Evolutionary conservation across 64 coral and sea anemone species (phyloP), one percentile per base, ranked within the genome.

Genomic region (Platygyra sinensis): DNA sequence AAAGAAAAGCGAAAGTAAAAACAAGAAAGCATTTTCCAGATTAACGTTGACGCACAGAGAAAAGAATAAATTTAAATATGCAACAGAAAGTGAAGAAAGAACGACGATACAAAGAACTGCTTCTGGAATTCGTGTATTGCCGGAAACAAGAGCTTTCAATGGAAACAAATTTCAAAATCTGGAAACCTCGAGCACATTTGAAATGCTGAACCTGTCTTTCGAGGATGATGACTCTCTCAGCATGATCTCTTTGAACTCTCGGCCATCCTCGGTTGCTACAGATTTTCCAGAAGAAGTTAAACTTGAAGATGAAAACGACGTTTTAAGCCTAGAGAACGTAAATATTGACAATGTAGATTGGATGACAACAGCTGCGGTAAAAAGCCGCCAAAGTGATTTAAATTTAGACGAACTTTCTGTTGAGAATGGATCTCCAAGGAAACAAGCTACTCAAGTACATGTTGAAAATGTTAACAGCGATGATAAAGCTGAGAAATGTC

Each of bases 231-330:
- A 71, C 81, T 69, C 36, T 46, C 62, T 51, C 60, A 71, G 62
- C 63, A 83, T 83, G 80, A 24, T 67, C 9, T 69, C 81, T 0
- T 17, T 85, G 20, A 24, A 69, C 72, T 85, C 81, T 49, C 81
- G 81, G 32, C 38, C 36, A 71, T 71, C 81, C 3, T 85, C 81
- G 8, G 22, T 32, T 5, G 33, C 20, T 16, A 46, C 63, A 17
- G 63, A 50, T 39, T 27, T 72, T 22, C 20, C 20, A 8, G 81
- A 85, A 42, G 60, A 83, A 36, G 4, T 32, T 15, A 83, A 42
- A 8, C 63, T 28, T 22, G 13, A 46, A 85, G 11, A 51, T 8
- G 8, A 42, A 8, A 20, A 69, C 2, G 39, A 85, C 15, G 10
- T 51, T 85, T 19, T 39, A 18, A 64, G 54, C 39, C 64, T 83